Evolutionary conservation across 2,113 vertebrate genomes (phyloP), one percentile per base, ranked within the genome.

Genomic region (Gymnobelideus leadbeateri): DNA sequence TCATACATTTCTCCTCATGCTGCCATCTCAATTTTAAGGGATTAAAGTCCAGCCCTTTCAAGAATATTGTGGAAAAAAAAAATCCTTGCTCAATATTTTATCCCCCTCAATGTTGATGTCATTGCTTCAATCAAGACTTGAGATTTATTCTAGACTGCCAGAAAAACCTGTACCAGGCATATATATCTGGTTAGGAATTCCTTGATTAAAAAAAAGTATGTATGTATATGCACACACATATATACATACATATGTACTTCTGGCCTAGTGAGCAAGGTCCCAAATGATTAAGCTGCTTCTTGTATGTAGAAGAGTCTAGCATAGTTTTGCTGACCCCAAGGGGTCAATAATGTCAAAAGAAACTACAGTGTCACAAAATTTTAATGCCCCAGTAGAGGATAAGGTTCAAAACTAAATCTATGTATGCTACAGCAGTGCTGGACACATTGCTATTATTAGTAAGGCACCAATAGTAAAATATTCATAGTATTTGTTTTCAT

Each of bases 101-200:
- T 91, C 89, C 61, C 96, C 8, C 23, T 90, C 49, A 94, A 91
- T 95, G 90, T 93, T 89, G 43, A 89, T 91, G 51, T 49, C 89
- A 89, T 4, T 49, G 2, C 51, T 96, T 91, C 92, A 95, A 93
- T 94, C 97, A 89, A 91, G 57, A 89, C 26, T 93, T 61, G 52
- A 16, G 51, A 49, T 96, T 95, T 96, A 91, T 37, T 0, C 49
- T 28, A n/a, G 57, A 37, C 52, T 94, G 96, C 97, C 96, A 96
- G 95, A 95, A 97, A 93, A 96, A 94, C 92, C 95, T 93, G 96
- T 97, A 97, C 97, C 98, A 98, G 96, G 97, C 96, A 97, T 96
- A 95, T 96, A 95, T 96, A 96, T 91, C 96, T 97, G 95, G 97
- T 96, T 94, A 96, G 97, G 92, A 96, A 96, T 96, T 97, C 95